A percentile compares a stretch with the other conserved stretches of the same genome.
These are phyloP conservation scores for Diabrotica virgifera DNA, from an alignment of 1,140 invertebrate genomes.

Conservation along the genomic window DNA sequence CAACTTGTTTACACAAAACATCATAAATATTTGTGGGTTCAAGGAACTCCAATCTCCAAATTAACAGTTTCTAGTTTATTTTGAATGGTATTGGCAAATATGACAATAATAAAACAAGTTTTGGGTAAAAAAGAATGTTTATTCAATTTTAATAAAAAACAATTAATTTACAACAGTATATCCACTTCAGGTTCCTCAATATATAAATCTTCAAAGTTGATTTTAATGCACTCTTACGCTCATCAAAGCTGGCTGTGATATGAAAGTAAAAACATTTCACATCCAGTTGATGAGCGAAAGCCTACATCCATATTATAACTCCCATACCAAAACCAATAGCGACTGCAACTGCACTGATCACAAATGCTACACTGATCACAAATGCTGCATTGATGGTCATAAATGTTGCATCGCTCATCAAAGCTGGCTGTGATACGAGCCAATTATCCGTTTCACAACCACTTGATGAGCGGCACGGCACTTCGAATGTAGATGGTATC, in stretches of 20 bases:
- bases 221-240: constrained; percentile 53
- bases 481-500: constrained; percentile 1
- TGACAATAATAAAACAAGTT: background rate
- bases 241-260: constrained; percentile 95
- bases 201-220: constrained; percentile 11
- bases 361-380: background rate
- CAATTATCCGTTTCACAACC: constrained; percentile 47
- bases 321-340: background rate
- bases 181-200: background rate
- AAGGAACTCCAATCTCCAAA: too few relatives aligned
- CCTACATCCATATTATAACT: constrained; percentile 21
- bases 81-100: too few relatives aligned
- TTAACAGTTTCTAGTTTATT: too few relatives aligned
- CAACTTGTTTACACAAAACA: too few relatives aligned
- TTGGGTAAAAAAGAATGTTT: background rate
- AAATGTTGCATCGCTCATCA: constrained; percentile 67
- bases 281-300: constrained; percentile 70
- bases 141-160: background rate
- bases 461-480: constrained; percentile 45
- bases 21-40: too few relatives aligned
- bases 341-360: background rate
- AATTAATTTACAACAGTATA: background rate
- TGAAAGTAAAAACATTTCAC: constrained; percentile 71
- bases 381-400: constrained; percentile 44
- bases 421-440: constrained; percentile 79